A percentile compares a stretch with the other conserved stretches of the same genome.
phyloP scores from a whole-genome alignment of 2,113 vertebrate genomes.

The Bothrops jararaca region DNA sequence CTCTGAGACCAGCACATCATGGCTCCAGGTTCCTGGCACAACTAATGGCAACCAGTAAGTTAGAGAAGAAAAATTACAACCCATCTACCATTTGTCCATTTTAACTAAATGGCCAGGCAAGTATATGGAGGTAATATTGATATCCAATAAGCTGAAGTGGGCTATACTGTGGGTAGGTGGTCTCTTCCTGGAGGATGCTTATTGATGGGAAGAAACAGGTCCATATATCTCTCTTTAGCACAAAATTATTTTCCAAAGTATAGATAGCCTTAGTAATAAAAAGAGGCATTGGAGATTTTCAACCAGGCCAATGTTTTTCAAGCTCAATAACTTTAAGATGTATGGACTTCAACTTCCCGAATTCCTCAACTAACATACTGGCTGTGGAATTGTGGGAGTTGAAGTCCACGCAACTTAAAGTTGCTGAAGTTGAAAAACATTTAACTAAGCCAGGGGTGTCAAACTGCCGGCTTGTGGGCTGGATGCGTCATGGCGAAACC shows the following conservation, averaged over 20 bases:
- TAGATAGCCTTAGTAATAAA: background rate
- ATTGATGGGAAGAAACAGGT: background rate
- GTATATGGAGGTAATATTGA: background rate
- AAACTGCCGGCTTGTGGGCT: too few species aligned
- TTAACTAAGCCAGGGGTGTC: background rate
- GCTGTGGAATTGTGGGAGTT: background rate
- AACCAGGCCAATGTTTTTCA: background rate
- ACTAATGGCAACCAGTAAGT: constrained; percentile 27
- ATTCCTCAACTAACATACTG: background rate
- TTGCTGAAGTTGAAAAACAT: background rate
- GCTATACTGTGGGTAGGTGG: background rate
- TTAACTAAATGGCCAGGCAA: background rate
- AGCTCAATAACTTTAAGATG: background rate
- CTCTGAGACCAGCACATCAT: constrained; percentile 51
- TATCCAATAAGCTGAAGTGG: background rate
- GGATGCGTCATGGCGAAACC: too few species aligned
- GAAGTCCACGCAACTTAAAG: background rate
- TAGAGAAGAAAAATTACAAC: too few species aligned
- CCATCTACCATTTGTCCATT: background rate
- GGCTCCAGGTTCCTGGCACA: constrained; percentile 56
- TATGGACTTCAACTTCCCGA: background rate
- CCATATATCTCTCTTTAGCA: background rate
- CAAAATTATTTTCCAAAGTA: background rate
- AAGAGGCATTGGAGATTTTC: background rate
- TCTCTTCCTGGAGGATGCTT: background rate